Conservation (phyloP, 2,888 invertebrate species). For the Pegoplata infirma region DNA sequence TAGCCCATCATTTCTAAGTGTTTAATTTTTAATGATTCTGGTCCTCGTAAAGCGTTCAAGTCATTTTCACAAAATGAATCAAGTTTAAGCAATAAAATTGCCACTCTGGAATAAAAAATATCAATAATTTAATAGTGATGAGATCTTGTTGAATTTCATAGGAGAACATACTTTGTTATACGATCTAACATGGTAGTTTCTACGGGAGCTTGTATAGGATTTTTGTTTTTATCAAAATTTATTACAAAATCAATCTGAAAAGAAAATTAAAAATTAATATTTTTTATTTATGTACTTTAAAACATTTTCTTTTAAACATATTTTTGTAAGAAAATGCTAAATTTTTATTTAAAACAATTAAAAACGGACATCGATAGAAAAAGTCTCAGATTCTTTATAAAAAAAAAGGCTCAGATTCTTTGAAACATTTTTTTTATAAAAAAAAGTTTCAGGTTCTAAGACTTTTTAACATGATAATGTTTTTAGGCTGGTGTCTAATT, state of each 20-base stretch:
- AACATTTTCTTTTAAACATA: no score
- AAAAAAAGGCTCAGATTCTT: no score
- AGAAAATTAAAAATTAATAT: neutral
- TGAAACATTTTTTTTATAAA: no score
- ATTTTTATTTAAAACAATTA: no score
- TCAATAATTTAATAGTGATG: neutral
- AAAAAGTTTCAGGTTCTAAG: no score
- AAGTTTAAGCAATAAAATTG: constrained; percentile 77
- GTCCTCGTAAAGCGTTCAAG: constrained; percentile 79
- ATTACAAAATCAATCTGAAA: constrained; percentile 76
- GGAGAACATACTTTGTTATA: constrained; percentile 73
- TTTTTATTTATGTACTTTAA: no score
- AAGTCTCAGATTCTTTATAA: no score
- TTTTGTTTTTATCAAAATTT: constrained; percentile 73
- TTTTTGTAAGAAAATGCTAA: no score
- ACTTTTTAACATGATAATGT: no score
- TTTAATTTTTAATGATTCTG: constrained; percentile 79
- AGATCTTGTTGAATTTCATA: neutral
- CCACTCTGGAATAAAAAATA: constrained; percentile 66
- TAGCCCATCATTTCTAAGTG: constrained; percentile 84
- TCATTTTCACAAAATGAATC: constrained; percentile 79
- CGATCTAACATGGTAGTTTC: constrained; percentile 74
- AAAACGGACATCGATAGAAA: no score
- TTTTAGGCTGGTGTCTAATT: no score
- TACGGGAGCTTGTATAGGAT: constrained; percentile 68